These are phyloP conservation scores for Karalla daura DNA, from an alignment of 2,797 vertebrate species.

Conservation along the genomic window DNA sequence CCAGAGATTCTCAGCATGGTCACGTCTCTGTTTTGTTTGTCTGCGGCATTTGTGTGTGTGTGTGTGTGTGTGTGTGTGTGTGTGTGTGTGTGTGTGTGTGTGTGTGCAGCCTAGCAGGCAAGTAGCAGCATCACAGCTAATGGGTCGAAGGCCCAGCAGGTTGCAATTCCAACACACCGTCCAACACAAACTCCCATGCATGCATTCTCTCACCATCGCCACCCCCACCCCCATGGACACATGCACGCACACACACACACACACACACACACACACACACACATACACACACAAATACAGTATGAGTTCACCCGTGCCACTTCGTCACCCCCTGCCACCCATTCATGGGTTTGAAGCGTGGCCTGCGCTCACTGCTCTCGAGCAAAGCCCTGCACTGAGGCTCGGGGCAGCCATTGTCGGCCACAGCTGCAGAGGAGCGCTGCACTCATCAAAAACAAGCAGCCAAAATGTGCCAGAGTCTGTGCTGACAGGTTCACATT, in stretches of 20 bases:
- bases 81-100: conserved; percentile 13
- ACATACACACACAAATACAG: no score
- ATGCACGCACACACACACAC: no score
- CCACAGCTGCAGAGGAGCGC: conserved; percentile 37
- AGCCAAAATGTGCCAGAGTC: conserved; percentile 32
- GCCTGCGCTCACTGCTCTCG: neutral
- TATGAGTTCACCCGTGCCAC: neutral
- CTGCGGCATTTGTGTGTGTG: neutral
- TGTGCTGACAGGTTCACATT: conserved; percentile 8
- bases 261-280: neutral
- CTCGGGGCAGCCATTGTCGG: conserved; percentile 5
- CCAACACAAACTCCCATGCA: neutral
- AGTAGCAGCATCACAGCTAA: conserved; percentile 9
- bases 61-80: neutral
- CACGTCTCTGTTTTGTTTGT: conserved; percentile 7
- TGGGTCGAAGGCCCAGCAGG: conserved; percentile 25
- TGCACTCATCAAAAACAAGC: conserved; percentile 19
- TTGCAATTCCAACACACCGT: conserved; percentile 17
- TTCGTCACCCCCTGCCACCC: conserved; percentile 20
- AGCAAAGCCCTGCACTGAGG: conserved; percentile 9
- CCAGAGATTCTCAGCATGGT: conserved; percentile 17
- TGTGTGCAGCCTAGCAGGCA: neutral
- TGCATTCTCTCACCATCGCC: conserved; percentile 4
- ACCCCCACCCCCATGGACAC: no score
- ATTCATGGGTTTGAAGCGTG: conserved; percentile 14